These are phyloP conservation scores for Drosophila peninsularis DNA, from an alignment of 2,888 invertebrate genomes.

Conservation along the genomic window DNA sequence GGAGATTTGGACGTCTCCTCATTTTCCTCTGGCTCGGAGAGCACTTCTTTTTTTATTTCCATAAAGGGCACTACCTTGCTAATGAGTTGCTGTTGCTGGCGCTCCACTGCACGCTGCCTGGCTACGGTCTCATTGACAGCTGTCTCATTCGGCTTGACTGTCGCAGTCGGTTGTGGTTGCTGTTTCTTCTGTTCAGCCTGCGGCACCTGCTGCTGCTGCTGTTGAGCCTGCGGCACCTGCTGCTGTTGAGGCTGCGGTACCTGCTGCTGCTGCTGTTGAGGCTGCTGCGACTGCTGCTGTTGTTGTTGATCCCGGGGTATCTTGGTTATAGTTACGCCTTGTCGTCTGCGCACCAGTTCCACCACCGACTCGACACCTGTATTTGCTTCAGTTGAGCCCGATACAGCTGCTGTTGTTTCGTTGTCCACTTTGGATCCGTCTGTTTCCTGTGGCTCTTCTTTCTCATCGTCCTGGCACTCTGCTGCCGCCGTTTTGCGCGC, in stretches of 20 bases:
- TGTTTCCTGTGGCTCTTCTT: not conserved
- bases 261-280: constrained; percentile 13
- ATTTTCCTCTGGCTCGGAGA: constrained; percentile 72
- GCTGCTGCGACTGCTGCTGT: not conserved
- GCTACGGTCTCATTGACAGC: constrained; percentile 11
- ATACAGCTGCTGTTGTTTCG: not conserved
- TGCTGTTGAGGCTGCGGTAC: not conserved
- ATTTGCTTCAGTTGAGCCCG: constrained; percentile 12
- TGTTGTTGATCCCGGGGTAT: constrained; percentile 59
- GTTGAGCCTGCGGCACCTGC: constrained; percentile 19
- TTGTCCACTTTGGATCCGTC: not conserved
- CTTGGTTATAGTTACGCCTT: constrained; percentile 82
- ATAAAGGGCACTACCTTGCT: constrained; percentile 78
- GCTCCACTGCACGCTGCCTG: constrained; percentile 56
- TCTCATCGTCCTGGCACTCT: not conserved
- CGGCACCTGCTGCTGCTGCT: constrained; percentile 8
- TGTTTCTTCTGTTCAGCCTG: not conserved
- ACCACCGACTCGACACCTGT: constrained; percentile 59
- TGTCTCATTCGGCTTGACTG: constrained; percentile 18
- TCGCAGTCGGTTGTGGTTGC: not conserved
- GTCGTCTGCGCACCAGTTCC: constrained; percentile 73
- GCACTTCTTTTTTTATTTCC: constrained; percentile 80
- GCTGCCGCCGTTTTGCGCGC: constrained; percentile 36
- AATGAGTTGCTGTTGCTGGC: constrained; percentile 66
- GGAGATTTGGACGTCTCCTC: constrained; percentile 28